Percentiles rank a stretch among this genome's conserved stretches.
These are phyloP conservation scores for Polymixis flavicincta DNA, from an alignment of 2,888 invertebrate genomes.

Conservation along the genomic window DNA sequence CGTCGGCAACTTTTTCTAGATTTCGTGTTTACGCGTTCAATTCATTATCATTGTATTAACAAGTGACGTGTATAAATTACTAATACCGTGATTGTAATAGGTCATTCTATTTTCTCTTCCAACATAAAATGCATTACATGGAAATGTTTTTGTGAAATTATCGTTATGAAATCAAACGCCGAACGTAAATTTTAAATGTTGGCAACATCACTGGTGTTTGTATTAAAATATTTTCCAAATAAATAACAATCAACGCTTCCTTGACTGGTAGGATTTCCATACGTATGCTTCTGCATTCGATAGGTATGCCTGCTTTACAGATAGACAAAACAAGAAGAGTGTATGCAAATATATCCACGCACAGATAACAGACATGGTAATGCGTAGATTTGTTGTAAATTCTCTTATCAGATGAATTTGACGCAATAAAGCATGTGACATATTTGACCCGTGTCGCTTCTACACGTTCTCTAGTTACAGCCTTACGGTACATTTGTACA, in stretches of 20 bases:
- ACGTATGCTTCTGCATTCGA: conserved; percentile 5
- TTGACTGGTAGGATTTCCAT: conserved; percentile 38
- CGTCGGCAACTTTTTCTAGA: conserved; percentile 35
- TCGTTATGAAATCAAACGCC: conserved; percentile 32
- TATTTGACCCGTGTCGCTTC: conserved; percentile 72
- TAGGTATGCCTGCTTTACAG: conserved; percentile 13
- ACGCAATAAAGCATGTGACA: conserved; percentile 69
- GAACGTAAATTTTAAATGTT: conserved; percentile 24
- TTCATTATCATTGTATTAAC: conserved; percentile 53
- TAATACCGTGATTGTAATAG: conserved; percentile 24
- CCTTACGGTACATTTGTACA: conserved; percentile 80
- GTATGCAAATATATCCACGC: conserved; percentile 51
- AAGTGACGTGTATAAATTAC: conserved; percentile 44
- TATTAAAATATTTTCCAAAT: conserved; percentile 36
- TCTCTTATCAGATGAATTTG: conserved; percentile 66
- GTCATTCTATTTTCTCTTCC: conserved; percentile 39
- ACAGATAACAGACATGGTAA: conserved; percentile 30
- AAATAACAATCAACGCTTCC: conserved; percentile 32
- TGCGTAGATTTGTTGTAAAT: conserved; percentile 49
- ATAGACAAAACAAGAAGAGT: conserved; percentile 44
- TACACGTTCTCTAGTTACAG: conserved; percentile 74
- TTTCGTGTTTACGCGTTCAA: conserved; percentile 48
- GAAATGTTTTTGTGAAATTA: conserved; percentile 28
- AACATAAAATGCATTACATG: conserved; percentile 14
- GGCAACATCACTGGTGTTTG: conserved; percentile 1